Evolutionary conservation across 2,113 vertebrate genomes (phyloP), one percentile per base, ranked within the genome.

Genomic region (Felis chaus): DNA sequence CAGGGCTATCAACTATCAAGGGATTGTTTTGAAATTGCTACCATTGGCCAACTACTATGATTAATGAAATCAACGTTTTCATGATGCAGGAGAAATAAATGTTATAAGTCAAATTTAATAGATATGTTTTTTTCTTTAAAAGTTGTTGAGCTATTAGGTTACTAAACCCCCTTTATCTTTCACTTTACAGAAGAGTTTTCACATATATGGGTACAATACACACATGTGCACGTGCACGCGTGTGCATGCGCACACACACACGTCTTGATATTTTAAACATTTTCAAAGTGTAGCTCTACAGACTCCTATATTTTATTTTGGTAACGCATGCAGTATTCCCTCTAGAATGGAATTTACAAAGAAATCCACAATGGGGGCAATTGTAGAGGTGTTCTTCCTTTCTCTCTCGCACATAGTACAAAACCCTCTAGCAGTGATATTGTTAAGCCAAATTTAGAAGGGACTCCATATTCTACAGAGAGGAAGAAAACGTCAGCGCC

Each of bases 61-160:
- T 91, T 94, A 95, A 96, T 85, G 76, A 92, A 95, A 95, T 87
- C 84, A 95, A 73, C 80, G n/a, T 41, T 86, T 97, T 85, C 74
- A 80, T 53, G 63, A 83, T 68, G 76, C 33, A 71, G 69, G 88
- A 83, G 93, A 96, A 69, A 91, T 94, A 76, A 84, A 91, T 1
- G 5, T 65, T 31, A 3, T 55, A 81, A 92, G 87, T 94, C 90
- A 86, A 83, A 94, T 68, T 87, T 95, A 90, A 80, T 82, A 76
- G 55, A 14, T n/a, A 48, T 41, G 5, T 13, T 79, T 88, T 65
- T 90, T 41, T 14, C 61, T 79, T 82, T 95, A 80, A 92, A 97
- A 81, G 9, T 80, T 53, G 33, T 95, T 86, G 68, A 79, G 74
- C 61, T 73, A 3, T 92, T 92, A 45, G 31, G 13, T 68, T 92